Percentiles rank a stretch among this genome's conserved stretches.
Conservation (phyloP, 2,797 vertebrate species). For the Scomberomorus guttatus region DNA sequence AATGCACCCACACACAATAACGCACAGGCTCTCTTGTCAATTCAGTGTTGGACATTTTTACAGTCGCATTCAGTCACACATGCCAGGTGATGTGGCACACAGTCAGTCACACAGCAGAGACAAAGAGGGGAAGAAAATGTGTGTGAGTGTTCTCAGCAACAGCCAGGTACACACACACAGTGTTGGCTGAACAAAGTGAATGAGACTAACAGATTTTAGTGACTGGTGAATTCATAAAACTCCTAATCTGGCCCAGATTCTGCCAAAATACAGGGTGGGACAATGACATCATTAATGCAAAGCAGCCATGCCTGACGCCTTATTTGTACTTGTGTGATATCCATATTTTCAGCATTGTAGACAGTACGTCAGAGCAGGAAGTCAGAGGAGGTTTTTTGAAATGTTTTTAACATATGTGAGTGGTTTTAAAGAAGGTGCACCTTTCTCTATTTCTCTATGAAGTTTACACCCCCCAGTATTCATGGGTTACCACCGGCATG, state of each 20-base stretch:
- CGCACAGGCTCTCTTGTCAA: conserved; percentile 21
- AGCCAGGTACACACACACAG: background rate
- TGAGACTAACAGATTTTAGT: conserved; percentile 5
- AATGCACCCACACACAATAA: conserved; percentile 7
- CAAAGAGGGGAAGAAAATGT: conserved; percentile 19
- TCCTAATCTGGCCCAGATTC: conserved; percentile 7
- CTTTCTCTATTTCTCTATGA: conserved; percentile 2
- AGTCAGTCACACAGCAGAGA: background rate
- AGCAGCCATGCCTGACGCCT: conserved; percentile 26
- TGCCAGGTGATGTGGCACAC: conserved; percentile 5
- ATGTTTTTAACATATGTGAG: conserved; percentile 39
- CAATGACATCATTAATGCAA: conserved; percentile 51
- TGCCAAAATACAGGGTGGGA: conserved; percentile 36
- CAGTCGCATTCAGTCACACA: background rate
- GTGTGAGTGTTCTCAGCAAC: background rate
- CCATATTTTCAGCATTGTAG: conserved; percentile 12
- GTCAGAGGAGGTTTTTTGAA: conserved; percentile 14
- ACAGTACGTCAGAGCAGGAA: conserved; percentile 47
- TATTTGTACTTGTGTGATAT: conserved; percentile 33
- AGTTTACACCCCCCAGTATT: background rate
- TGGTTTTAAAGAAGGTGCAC: conserved; percentile 12
- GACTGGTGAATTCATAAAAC: conserved; percentile 18
- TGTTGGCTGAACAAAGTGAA: background rate
- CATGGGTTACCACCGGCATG: background rate
- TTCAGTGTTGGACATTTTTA: conserved; percentile 40